A percentile compares a stretch with the other conserved stretches of the same genome.
Evolutionary conservation across 2,797 vertebrate species (phyloP).

Genomic region (Acanthurus lineatus): DNA sequence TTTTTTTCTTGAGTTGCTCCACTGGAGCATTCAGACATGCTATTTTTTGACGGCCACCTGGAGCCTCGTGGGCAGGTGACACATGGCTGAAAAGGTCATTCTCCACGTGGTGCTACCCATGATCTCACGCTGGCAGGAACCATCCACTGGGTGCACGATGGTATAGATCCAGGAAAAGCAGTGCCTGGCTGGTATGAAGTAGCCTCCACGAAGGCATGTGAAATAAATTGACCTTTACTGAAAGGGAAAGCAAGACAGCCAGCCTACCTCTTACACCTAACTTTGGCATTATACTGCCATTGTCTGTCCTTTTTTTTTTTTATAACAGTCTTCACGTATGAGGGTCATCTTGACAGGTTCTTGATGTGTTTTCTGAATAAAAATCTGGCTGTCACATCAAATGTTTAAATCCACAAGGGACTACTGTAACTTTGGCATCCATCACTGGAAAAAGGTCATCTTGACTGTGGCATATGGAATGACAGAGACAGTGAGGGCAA

Average conservation of each 20-base stretch:
- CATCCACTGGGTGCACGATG: constrained; percentile 41
- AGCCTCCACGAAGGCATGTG: constrained; percentile 41
- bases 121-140: constrained; percentile 48
- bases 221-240: constrained; percentile 60
- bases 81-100: constrained; percentile 76
- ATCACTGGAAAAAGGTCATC: constrained; percentile 59
- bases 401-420: constrained; percentile 59
- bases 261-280: background rate
- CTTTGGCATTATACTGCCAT: background rate
- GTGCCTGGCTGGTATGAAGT: constrained; percentile 18
- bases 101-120: constrained; percentile 62
- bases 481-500: constrained; percentile 14
- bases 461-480: constrained; percentile 37
- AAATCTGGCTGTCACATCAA: constrained; percentile 54
- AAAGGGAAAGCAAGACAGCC: constrained; percentile 23
- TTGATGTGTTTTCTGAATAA: constrained; percentile 23
- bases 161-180: constrained; percentile 46
- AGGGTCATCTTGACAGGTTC: constrained; percentile 45
- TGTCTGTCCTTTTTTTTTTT: constrained; percentile 22
- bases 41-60: constrained; percentile 56
- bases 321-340: constrained; percentile 3
- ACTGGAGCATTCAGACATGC: constrained; percentile 45
- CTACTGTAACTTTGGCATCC: constrained; percentile 53
- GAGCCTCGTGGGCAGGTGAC: constrained; percentile 69
- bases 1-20: constrained; percentile 34